phyloP scores from a whole-genome alignment of 2,888 invertebrate species.

The Syrphus vitripennis region DNA sequence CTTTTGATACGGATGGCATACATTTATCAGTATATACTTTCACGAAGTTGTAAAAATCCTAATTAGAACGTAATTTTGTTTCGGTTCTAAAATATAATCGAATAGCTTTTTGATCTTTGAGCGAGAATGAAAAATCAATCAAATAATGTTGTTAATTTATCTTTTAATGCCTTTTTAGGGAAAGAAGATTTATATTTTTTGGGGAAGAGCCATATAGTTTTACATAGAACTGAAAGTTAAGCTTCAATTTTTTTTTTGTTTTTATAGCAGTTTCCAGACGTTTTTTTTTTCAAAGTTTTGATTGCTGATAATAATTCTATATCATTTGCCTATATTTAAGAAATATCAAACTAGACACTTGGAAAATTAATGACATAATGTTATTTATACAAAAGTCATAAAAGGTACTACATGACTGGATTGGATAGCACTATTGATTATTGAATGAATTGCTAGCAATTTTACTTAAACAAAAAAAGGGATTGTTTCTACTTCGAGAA shows the following conservation, averaged over 20 bases:
- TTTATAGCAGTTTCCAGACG: background rate
- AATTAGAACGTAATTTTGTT: constrained; percentile 51
- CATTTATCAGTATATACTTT: constrained; percentile 7
- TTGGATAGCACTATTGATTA: too few species aligned
- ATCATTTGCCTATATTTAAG: too few species aligned
- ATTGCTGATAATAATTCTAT: too few species aligned
- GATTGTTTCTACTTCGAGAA: too few species aligned
- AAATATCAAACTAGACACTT: too few species aligned
- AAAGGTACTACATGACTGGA: too few species aligned
- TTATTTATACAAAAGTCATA: too few species aligned
- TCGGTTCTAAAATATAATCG: constrained; percentile 8
- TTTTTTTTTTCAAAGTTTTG: background rate
- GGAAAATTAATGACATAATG: too few species aligned
- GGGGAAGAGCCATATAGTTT: background rate
- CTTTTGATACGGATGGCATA: background rate
- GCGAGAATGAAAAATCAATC: background rate
- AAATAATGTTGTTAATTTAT: constrained; percentile 3
- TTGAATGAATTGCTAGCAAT: too few species aligned
- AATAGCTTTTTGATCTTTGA: constrained; percentile 40
- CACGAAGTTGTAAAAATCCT: constrained; percentile 39
- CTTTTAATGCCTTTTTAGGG: background rate
- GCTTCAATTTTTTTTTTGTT: background rate
- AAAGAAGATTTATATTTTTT: background rate
- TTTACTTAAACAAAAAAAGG: too few species aligned
- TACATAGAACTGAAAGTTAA: background rate